Evolutionary conservation across 2,113 vertebrate genomes (phyloP).

Genomic region (Toxostoma redivivum): DNA sequence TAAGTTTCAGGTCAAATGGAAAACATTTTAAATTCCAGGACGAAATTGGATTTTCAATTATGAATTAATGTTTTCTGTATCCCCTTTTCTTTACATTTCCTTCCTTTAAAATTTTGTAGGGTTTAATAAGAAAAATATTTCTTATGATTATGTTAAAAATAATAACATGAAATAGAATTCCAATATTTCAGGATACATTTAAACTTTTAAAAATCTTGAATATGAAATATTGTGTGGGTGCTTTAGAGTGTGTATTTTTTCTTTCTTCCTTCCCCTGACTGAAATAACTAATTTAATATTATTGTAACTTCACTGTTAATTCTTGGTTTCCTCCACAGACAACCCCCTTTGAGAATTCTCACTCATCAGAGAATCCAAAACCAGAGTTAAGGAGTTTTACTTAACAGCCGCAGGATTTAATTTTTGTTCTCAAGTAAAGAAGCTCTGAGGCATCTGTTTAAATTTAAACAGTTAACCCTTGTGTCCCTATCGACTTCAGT

Average conservation of each 20-base stretch:
- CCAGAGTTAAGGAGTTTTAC: not conserved
- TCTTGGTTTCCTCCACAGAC: not conserved
- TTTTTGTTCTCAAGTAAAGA: slow-evolving; percentile 1
- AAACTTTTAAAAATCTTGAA: not conserved
- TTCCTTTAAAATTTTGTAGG: not conserved
- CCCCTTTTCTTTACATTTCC: not conserved
- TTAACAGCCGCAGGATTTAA: not conserved
- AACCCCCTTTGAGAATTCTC: not conserved
- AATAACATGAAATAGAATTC: not conserved
- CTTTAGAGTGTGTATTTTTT: not conserved
- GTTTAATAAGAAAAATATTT: not conserved
- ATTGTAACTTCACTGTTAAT: not conserved
- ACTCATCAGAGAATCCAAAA: not conserved
- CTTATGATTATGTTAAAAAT: not conserved
- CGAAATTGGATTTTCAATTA: not conserved
- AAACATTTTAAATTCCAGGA: not conserved
- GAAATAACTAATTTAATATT: not conserved
- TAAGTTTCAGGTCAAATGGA: not conserved
- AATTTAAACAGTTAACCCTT: slow-evolving; percentile 42
- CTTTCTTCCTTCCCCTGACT: not conserved
- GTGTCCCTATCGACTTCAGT: slow-evolving; percentile 3
- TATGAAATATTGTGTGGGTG: not conserved
- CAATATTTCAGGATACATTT: not conserved
- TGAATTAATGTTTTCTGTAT: not conserved
- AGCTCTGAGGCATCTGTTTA: slow-evolving; percentile 2